Evolutionary conservation across 2,797 vertebrate genomes (phyloP).

Genomic region (Acrocephalus scirpaceus): DNA sequence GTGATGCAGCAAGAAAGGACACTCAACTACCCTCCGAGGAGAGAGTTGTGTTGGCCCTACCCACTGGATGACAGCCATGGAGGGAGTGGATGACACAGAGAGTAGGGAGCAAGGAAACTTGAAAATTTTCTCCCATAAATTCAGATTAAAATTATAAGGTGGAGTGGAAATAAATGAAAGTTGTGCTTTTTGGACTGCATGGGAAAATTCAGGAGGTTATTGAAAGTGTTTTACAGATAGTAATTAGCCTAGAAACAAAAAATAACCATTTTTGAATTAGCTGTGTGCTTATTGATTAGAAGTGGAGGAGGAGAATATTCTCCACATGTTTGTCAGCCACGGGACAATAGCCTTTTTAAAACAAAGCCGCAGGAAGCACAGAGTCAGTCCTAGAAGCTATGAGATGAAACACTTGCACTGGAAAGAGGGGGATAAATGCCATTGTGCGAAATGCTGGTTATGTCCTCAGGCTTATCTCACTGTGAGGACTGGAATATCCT

Average conservation of each 20-base stretch:
- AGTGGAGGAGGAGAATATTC: not conserved
- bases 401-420: not conserved
- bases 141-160: not conserved
- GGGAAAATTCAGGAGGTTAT: not conserved
- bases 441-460: not conserved
- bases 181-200: not conserved
- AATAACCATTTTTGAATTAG: not conserved
- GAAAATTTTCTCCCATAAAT: not conserved
- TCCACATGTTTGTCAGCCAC: not conserved
- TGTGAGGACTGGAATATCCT: not conserved
- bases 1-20: not conserved
- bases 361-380: not conserved
- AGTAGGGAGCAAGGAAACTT: not conserved
- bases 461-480: not conserved
- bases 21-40: rapidly evolving
- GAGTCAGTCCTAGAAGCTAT: not conserved
- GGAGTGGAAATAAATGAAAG: not conserved
- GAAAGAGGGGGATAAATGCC: not conserved
- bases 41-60: not conserved
- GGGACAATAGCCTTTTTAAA: not conserved
- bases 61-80: not conserved
- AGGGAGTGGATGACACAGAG: not conserved
- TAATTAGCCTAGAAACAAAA: not conserved
- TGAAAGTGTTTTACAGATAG: not conserved
- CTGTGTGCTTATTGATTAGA: not conserved